Base-by-base conservation (phyloP, 2,113 vertebrate species). In the Zosterops lateralis region DNA sequence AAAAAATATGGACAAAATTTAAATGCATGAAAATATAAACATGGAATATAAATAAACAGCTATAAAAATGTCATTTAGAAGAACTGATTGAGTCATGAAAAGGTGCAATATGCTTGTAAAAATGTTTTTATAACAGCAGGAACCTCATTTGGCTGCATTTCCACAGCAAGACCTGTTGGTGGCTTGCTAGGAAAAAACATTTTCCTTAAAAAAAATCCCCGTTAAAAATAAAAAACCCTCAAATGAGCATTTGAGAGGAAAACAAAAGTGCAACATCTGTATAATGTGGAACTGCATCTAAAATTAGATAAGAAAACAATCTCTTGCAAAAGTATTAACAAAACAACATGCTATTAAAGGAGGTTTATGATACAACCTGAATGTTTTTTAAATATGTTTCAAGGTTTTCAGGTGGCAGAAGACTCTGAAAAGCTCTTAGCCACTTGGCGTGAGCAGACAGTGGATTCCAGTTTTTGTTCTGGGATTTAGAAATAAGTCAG, bases 301-400 rank as follows among this genome's bases (percentile, higher is more conserved):
- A 95, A 95, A 87, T 92, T 75, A 92, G 57, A 38, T 71, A 71
- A 58, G 42, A 81, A 84, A 92, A 48, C 61, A 89, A 67, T 58
- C 56, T 77, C 24, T 89, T 80, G 17, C 5, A 58, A 54, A 68
- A 71, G 20, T 47, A 67, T 62, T 84, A 93, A 62, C 34, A 74
- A 84, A 87, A 17, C 1, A 66, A 45, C 78, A 66, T 62, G 32
- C 25, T 62, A 15, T 89, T 87, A 73, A 84, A 84, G 20, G 4
- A 57, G 22, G 38, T 74, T 92, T 92, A 66, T 89, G 29, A 61
- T 51, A 29, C 17, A 74, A 64, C 21, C 32, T 60, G 72, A 73
- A 77, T 13, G 14, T 25, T 0, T 88, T 73, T 21, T n/a, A 66
- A 86, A 58, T 73, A 54, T 21, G 1, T 58, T 77, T 77, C 44